A percentile compares a stretch with the other conserved stretches of the same genome.
These are phyloP conservation scores for Echinarachnius parma DNA, from an alignment of 53 echinoderm and acorn worm species.

Conservation along the genomic window DNA sequence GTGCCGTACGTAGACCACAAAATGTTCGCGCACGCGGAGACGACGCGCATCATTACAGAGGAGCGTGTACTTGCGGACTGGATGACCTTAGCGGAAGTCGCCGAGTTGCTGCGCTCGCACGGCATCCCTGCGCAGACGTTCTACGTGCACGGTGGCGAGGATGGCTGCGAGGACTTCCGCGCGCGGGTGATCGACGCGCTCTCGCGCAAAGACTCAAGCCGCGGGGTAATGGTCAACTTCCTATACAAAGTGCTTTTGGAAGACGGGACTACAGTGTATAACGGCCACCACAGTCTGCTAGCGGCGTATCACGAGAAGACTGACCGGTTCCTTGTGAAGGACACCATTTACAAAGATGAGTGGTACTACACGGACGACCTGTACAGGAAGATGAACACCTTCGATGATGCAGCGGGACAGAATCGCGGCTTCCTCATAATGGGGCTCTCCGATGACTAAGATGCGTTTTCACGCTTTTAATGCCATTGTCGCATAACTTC, in stretches of 20 bases:
- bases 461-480: too few relatives aligned
- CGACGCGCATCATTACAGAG: conserved; percentile 3
- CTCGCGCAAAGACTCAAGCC: not conserved
- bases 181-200: conserved; percentile 27
- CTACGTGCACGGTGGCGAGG: conserved; percentile 4
- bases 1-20: conserved; percentile 34
- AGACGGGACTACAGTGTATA: not conserved
- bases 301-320: conserved; percentile 48
- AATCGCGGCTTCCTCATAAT: too few relatives aligned
- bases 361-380: conserved; percentile 32
- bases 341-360: conserved; percentile 11
- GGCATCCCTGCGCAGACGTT: conserved; percentile 8
- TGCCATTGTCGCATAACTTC: too few relatives aligned
- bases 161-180: conserved; percentile 41
- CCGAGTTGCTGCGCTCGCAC: conserved; percentile 29
- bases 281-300: conserved; percentile 48
- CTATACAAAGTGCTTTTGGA: too few relatives aligned
- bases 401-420: too few relatives aligned
- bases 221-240: conserved; percentile 46
- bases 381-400: conserved; percentile 44
- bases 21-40: conserved; percentile 41
- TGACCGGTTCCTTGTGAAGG: conserved; percentile 43
- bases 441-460: too few relatives aligned
- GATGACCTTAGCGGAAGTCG: conserved; percentile 29
- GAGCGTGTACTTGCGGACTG: conserved; percentile 21